These are phyloP conservation scores for Lepidurus couesii DNA, from an alignment of 1,140 invertebrate species.

Conservation along the genomic window DNA sequence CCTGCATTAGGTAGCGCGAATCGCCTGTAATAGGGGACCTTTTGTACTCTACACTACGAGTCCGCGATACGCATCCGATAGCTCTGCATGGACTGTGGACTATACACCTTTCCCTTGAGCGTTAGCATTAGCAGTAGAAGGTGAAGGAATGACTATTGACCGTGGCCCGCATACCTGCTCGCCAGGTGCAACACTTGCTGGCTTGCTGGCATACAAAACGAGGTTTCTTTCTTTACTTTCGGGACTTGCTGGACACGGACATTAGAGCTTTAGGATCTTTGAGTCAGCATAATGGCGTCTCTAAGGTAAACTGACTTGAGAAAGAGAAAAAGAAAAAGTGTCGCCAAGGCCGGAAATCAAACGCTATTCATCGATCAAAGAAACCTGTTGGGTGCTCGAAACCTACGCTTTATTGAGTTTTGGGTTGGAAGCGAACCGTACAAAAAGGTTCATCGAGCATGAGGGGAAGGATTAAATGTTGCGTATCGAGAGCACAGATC, in stretches of 20 bases:
- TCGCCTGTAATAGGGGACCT: not conserved
- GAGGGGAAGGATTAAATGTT: slow-evolving; percentile 13
- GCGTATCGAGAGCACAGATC: not conserved
- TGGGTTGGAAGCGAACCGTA: not conserved
- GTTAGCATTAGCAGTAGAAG: not conserved
- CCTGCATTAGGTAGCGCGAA: not conserved
- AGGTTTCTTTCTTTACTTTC: not conserved
- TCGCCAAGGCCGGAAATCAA: not conserved
- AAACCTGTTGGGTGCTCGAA: not conserved
- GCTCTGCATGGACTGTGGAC: too few relatives aligned
- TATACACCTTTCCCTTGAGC: not conserved
- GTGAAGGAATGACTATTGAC: not conserved
- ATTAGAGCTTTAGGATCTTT: not conserved
- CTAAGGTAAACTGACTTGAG: slow-evolving; percentile 4
- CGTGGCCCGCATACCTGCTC: slow-evolving; percentile 6
- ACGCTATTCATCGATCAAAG: not conserved
- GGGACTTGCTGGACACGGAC: not conserved
- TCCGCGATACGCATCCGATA: too few relatives aligned
- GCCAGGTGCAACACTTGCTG: not conserved
- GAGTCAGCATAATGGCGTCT: not conserved
- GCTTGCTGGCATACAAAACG: not conserved
- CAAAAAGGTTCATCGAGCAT: not conserved
- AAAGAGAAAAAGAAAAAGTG: not conserved
- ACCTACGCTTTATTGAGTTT: not conserved
- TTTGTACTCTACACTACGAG: too few relatives aligned